A percentile compares a stretch with the other conserved stretches of the same genome.
These are phyloP conservation scores for Porites lutea DNA, from an alignment of 64 coral and sea anemone genomes.

Conservation along the genomic window DNA sequence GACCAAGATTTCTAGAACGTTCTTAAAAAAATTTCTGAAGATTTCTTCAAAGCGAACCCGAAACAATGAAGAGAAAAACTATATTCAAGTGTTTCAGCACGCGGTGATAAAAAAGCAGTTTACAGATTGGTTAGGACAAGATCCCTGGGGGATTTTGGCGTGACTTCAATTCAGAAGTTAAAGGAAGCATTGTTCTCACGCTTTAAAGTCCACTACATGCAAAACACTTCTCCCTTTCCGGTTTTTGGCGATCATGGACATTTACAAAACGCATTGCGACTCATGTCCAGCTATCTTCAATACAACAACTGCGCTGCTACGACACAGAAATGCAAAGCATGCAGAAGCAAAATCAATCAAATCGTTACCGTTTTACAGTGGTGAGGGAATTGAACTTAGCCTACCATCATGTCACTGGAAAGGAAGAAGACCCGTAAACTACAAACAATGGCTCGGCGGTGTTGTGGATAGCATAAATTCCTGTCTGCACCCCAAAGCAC, in stretches of 20 bases:
- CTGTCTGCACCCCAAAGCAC: conserved; percentile 49
- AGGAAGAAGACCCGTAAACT: conserved; percentile 1
- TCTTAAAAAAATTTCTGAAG: background rate
- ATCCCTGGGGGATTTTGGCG: background rate
- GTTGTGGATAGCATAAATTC: conserved; percentile 59
- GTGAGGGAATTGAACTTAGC: background rate
- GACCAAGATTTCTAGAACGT: background rate
- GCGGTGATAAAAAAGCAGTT: background rate
- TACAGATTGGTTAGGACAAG: background rate
- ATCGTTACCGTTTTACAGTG: conserved; percentile 42
- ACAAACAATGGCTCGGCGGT: conserved; percentile 53
- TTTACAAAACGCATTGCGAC: conserved; percentile 34
- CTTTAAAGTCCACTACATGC: background rate
- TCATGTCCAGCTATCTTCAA: conserved; percentile 34
- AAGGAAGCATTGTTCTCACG: background rate
- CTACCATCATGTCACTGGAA: background rate
- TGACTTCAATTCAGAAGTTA: background rate
- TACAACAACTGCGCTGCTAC: conserved; percentile 55
- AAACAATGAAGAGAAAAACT: background rate
- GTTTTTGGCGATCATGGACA: background rate
- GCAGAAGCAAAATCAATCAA: background rate
- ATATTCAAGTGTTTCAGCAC: background rate
- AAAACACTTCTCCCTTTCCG: background rate
- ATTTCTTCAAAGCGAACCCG: background rate
- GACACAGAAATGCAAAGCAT: conserved; percentile 21